Percentiles rank a stretch among this genome's conserved stretches.
These are phyloP conservation scores for Sepioteuthis lessoniana DNA, from an alignment of 2,888 invertebrate genomes.

Conservation along the genomic window DNA sequence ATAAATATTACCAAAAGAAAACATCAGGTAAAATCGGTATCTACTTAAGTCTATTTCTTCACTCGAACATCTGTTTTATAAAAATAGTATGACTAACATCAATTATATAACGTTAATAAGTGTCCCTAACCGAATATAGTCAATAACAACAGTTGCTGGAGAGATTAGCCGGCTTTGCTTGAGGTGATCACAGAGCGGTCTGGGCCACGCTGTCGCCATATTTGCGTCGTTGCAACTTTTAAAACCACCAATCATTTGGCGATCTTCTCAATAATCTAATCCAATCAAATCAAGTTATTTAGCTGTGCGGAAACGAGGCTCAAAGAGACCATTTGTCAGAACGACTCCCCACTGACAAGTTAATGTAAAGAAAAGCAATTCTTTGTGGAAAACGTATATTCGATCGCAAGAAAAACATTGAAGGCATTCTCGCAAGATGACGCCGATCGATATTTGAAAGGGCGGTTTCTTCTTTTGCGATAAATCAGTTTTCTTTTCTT, in stretches of 20 bases:
- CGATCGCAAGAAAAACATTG: not conserved
- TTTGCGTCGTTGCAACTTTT: not conserved
- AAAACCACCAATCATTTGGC: conserved; percentile 10
- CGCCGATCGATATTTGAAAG: not conserved
- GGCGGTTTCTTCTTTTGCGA: not conserved
- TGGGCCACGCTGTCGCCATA: not conserved
- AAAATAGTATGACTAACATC: not conserved
- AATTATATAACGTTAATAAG: not conserved
- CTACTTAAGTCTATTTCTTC: not conserved
- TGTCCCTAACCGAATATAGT: not conserved
- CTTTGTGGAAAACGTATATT: not conserved
- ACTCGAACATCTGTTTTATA: not conserved
- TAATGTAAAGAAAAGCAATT: not conserved
- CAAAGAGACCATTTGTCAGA: not conserved
- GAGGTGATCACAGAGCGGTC: not conserved
- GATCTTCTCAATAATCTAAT: not conserved
- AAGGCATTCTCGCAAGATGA: not conserved
- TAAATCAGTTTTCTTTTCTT: not conserved
- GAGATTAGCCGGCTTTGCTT: not conserved
- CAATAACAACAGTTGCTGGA: not conserved
- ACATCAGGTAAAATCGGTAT: not conserved
- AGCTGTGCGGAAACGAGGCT: not conserved
- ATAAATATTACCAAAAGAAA: not conserved
- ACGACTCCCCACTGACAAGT: conserved; percentile 20
- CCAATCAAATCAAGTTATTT: conserved; percentile 1